phyloP scores from a whole-genome alignment of 2,113 vertebrate species.

The Mesitornis unicolor region DNA sequence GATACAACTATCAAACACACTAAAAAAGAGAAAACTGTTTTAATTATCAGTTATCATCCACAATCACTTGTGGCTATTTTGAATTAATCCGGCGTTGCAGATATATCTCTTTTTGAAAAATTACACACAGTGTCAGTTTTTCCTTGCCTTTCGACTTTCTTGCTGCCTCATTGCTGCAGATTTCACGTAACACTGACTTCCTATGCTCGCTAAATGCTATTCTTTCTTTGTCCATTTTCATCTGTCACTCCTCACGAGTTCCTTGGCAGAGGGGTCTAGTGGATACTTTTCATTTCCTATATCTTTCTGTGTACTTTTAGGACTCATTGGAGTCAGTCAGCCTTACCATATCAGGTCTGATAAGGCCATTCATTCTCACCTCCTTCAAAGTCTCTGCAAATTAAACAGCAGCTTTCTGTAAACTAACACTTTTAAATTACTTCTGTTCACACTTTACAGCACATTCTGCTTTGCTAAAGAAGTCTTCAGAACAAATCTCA shows the following conservation, averaged over 20 bases:
- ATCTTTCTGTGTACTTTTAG: not conserved
- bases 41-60: not conserved
- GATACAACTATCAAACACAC: not conserved
- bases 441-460: conserved; percentile 11
- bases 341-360: not conserved
- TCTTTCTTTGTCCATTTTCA: not conserved
- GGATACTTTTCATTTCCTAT: not conserved
- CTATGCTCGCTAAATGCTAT: not conserved
- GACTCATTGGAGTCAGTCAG: not conserved
- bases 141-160: not conserved
- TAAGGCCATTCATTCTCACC: not conserved
- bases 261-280: not conserved
- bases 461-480: not conserved
- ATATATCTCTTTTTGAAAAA: not conserved
- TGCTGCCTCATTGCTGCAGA: not conserved
- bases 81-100: not conserved
- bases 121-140: not conserved
- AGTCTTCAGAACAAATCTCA: not conserved
- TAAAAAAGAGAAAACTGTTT: not conserved
- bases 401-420: conserved; percentile 3
- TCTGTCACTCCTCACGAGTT: not conserved
- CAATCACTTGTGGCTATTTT: not conserved
- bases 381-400: not conserved
- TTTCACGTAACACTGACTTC: not conserved
- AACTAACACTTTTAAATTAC: conserved; percentile 43